Evolutionary conservation across 2,888 invertebrate genomes (phyloP).

Genomic region (Polyommatus iphigenia): DNA sequence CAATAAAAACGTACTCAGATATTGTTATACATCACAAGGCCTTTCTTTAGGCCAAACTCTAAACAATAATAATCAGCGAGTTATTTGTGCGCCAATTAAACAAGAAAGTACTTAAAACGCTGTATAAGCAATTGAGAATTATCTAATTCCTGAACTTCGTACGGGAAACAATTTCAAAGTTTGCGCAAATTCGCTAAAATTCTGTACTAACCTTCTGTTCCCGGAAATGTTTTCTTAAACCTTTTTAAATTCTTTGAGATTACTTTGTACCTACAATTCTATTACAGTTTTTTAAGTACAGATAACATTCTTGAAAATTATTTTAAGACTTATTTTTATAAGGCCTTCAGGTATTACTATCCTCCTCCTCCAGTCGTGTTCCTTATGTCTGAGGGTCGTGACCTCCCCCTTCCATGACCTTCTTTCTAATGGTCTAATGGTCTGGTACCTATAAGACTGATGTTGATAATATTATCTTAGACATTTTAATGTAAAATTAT

Average conservation of each 20-base stretch:
- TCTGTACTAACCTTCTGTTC: background rate
- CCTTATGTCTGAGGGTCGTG: too few species aligned
- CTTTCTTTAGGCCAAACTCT: background rate
- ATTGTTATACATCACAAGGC: background rate
- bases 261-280: background rate
- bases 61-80: background rate
- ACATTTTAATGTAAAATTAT: too few species aligned
- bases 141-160: slow-evolving; percentile 1
- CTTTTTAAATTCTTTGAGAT: background rate
- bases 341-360: too few species aligned
- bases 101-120: background rate
- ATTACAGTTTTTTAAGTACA: background rate
- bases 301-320: background rate
- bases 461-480: too few species aligned
- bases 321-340: background rate
- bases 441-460: too few species aligned
- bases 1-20: background rate
- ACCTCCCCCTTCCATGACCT: too few species aligned
- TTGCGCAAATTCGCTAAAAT: background rate
- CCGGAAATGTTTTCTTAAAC: background rate
- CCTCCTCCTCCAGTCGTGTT: too few species aligned
- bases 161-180: slow-evolving; percentile 4
- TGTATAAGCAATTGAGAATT: slow-evolving; percentile 3
- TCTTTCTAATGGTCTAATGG: too few species aligned
- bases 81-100: background rate